phyloP scores from a whole-genome alignment of 2,113 vertebrate species.

The Lutjanus erythropterus region DNA sequence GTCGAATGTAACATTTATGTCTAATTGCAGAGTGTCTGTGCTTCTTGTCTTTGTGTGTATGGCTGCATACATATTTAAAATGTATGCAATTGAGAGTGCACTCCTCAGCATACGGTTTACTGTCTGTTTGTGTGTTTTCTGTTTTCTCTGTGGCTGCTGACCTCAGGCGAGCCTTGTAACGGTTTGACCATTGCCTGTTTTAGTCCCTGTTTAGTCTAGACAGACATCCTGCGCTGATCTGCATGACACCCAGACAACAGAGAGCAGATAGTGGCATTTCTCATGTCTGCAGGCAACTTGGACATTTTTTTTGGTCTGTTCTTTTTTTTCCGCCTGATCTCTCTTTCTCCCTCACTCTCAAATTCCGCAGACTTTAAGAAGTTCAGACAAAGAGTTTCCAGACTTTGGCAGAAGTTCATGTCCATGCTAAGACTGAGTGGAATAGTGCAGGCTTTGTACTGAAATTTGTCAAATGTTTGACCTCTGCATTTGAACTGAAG shows the following conservation, averaged over 20 bases:
- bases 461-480: constrained; percentile 80
- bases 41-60: constrained; percentile 44
- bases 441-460: constrained; percentile 84
- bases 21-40: constrained; percentile 59
- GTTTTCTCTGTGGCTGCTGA: constrained; percentile 70
- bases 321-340: constrained; percentile 42
- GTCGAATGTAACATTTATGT: constrained; percentile 45
- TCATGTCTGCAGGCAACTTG: constrained; percentile 80
- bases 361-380: constrained; percentile 77
- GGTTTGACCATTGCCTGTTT: constrained; percentile 74
- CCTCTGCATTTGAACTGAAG: constrained; percentile 77
- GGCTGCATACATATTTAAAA: constrained; percentile 28
- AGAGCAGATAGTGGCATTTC: constrained; percentile 80
- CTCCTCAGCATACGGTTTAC: constrained; percentile 4
- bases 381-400: constrained; percentile 80
- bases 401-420: constrained; percentile 76
- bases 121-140: constrained; percentile 44
- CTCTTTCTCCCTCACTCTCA: constrained; percentile 63
- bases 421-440: constrained; percentile 75
- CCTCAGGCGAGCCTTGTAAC: constrained; percentile 72
- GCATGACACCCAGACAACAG: constrained; percentile 80
- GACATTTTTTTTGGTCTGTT: constrained; percentile 45
- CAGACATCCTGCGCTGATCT: constrained; percentile 81
- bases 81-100: constrained; percentile 7
- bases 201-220: constrained; percentile 84